Percentiles rank a stretch among this genome's conserved stretches.
Conservation (phyloP, 2,888 invertebrate genomes). For the Parnassius apollo region DNA sequence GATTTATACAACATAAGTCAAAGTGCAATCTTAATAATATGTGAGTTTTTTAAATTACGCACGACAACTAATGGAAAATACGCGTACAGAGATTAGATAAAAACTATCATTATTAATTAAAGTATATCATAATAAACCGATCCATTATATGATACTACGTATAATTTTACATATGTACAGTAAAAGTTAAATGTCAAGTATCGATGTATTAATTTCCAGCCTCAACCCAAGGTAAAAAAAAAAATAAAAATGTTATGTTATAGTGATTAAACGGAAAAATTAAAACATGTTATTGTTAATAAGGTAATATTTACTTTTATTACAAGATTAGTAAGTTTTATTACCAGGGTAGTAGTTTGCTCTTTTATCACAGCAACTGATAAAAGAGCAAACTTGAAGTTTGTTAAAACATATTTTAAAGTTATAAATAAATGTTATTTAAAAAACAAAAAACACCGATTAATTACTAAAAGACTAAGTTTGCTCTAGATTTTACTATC, state of each 20-base stretch:
- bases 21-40: constrained; percentile 13
- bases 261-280: too few species aligned
- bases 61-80: constrained; percentile 21
- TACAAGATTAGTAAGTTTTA: too few species aligned
- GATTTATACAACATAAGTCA: background rate
- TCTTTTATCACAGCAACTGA: too few species aligned
- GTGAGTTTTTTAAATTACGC: constrained; percentile 15
- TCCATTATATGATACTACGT: constrained; percentile 16
- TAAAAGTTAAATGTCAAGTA: constrained; percentile 18
- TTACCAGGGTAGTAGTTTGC: too few species aligned
- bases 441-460: too few species aligned
- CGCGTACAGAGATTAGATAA: constrained; percentile 20
- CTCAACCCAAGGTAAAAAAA: background rate
- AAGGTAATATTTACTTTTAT: too few species aligned
- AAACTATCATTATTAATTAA: constrained; percentile 23
- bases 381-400: too few species aligned
- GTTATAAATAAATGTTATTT: too few species aligned
- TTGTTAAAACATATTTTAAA: too few species aligned
- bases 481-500: too few species aligned
- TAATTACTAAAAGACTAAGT: too few species aligned
- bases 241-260: background rate
- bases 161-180: background rate
- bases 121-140: constrained; percentile 20
- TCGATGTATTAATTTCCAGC: constrained; percentile 2
- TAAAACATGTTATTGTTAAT: too few species aligned